Base-by-base conservation (phyloP, 2,113 vertebrate species). In the Zosterops japonicus region DNA sequence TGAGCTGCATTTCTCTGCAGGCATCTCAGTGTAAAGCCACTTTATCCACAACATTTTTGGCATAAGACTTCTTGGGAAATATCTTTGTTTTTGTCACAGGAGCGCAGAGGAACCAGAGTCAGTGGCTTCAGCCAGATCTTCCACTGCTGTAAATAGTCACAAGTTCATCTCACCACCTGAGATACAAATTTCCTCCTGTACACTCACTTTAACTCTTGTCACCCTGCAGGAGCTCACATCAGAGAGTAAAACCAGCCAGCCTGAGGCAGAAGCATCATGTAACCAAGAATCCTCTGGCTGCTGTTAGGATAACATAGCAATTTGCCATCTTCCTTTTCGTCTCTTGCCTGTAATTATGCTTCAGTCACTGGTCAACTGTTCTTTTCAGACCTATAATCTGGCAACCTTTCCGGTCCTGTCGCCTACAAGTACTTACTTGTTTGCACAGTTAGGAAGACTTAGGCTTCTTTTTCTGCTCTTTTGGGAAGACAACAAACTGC, bases 281-380 rank as follows among this genome's bases (percentile, higher is more conserved):
- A 89, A 59, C 70, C 22, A n/a, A 92, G 61, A 29, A 55, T 77
- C 70, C 35, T 42, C 71, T 92, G 89, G 27, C 90, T 83, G 56
- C 72, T 70, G 33, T 81, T 83, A 76, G 79, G 47, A 71, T 77
- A 90, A 90, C 61, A 70, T 29, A 87, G 83, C 79, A 93, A 95
- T 96, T 92, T 94, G 29, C 68, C 47, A 52, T 68, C 52, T 94
- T 89, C 77, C 72, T 84, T 78, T 87, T 95, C 49, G 21, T 87
- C 55, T 88, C 88, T 83, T 6, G 8, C 52, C 93, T 96, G 56
- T 95, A 96, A 94, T 97, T 96, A 96, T 61, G 41, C 76, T 93
- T 92, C 87, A 90, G 83, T 92, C 21, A 23, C 76, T 81, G 76
- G 12, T 90, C 83, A 83, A 81, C 94, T 81, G 28, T 70, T 92